Evolutionary conservation across 1,140 invertebrate genomes (phyloP), one percentile per base, ranked within the genome.

Genomic region (Rhagoletis pomonella): DNA sequence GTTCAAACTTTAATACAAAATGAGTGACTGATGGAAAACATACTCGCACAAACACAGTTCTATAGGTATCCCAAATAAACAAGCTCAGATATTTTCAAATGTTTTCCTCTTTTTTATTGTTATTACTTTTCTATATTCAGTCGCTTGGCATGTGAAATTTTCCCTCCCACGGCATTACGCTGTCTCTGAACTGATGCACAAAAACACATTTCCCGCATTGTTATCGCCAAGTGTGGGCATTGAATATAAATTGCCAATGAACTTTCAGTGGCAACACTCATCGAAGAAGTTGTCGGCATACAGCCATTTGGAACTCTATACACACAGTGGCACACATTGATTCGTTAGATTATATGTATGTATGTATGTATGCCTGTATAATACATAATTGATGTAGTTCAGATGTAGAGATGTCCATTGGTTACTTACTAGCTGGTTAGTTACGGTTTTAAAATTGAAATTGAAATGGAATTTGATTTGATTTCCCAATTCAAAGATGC

Each of bases 381-480:
- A 81, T 55, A 50, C 47, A 81, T 81, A 81, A 81, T 81, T 81
- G 47, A 81, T 81, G 47, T n/a, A 81, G 73, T 81, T 81, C 47
- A 58, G 73, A 47, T 81, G 19, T 3, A 44, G 42, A 12, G 6
- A 44, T 44, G 39, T 2, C 17, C 73, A 29, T n/a, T 81, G 73
- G 6, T 81, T 81, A 55, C 47, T 58, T 81, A 29, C 19, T 81
- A 6, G 1, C 19, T 50, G 44, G 73, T 81, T 58, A 81, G 50
- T 58, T 81, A 81, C 14, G 73, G n/a, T 81, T 81, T 81, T 81
- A 7, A 81, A 81, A 50, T 47, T 50, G 73, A 81, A 81, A 81
- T 81, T 55, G 73, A 81, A 81, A 81, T 81, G 73, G 47, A 55
- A 81, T 81, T 81, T 55, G 44, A 81, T 81, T 81, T 81, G 73